Conservation (phyloP, 2,797 vertebrate species). For the Numenius phaeopus region DNA sequence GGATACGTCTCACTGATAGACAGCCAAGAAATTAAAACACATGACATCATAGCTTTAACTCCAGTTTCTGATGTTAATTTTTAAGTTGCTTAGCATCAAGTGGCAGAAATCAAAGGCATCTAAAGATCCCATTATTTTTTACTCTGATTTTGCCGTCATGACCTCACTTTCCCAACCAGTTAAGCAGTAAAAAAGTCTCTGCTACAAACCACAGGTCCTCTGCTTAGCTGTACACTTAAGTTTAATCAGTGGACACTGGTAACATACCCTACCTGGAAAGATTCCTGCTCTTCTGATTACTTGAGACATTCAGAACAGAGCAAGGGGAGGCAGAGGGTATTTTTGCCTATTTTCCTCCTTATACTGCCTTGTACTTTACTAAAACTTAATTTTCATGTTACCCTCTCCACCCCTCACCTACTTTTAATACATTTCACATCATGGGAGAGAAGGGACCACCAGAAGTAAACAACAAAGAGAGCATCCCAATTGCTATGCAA, state of each 20-base stretch:
- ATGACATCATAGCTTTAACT: not conserved
- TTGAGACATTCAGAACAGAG: not conserved
- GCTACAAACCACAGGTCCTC: not conserved
- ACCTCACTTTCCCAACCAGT: not conserved
- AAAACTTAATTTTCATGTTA: not conserved
- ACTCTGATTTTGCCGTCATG: not conserved
- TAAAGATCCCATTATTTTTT: not conserved
- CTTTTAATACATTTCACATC: not conserved
- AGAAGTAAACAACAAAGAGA: not conserved
- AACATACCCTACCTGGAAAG: not conserved
- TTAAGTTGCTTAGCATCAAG: not conserved
- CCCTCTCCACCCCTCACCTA: not conserved
- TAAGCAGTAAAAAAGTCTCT: not conserved
- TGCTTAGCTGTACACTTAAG: not conserved
- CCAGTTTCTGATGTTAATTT: not conserved
- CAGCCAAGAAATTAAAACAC: not conserved
- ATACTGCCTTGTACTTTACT: not conserved
- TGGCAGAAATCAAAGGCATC: not conserved
- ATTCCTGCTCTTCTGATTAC: not conserved
- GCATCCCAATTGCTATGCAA: not conserved
- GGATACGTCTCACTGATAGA: not conserved
- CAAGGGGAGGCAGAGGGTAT: not conserved
- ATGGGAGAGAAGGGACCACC: not conserved
- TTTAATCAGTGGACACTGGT: not conserved
- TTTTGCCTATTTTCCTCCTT: not conserved